Evolutionary conservation across 2,888 invertebrate genomes (phyloP), one percentile per base, ranked within the genome.

Genomic region (Sycophila texana): DNA sequence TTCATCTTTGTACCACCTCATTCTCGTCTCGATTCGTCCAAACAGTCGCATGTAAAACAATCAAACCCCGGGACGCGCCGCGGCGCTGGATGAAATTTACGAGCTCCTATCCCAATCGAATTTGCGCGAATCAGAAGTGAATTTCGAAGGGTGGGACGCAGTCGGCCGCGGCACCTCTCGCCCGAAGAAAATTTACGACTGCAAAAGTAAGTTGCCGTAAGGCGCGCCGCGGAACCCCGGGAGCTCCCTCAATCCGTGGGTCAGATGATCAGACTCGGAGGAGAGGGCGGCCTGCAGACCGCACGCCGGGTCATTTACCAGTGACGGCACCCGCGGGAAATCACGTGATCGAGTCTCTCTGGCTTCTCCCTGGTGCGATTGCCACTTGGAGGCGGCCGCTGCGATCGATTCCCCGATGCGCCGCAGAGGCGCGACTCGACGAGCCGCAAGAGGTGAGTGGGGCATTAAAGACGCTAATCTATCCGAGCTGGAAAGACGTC

Each of bases 261-360:
- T 61, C 73, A 63, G 80, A 80, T 79, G 26, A 39, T 39, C 39
- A 39, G 39, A 39, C 39, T 39, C 39, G 5, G 39, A 39, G 39
- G 5, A 30, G 30, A 30, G n/a, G 39, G 39, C 39, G 39, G 39
- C 39, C 39, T 39, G 39, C 39, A 16, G 7, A 18, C 55, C 20
- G 55, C 57, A 55, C n/a, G 58, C 49, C 49, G 51, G 85, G 84
- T 87, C 87, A 88, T 87, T 88, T 87, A 84, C 83, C 83, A 84
- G 80, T 85, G 86, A 89, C 86, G 88, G 85, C 85, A 88, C 88
- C 88, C 88, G 83, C 87, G 88, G 88, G 88, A 88, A 88, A 88
- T 88, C 88, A 88, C 85, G 84, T 87, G 88, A 88, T 88, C 87
- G 88, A 86, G 84, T 86, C 87, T 84, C 85, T 81, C 72, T 57